Evolutionary conservation across 2,888 invertebrate genomes (phyloP).

Genomic region (Sipha maydis): DNA sequence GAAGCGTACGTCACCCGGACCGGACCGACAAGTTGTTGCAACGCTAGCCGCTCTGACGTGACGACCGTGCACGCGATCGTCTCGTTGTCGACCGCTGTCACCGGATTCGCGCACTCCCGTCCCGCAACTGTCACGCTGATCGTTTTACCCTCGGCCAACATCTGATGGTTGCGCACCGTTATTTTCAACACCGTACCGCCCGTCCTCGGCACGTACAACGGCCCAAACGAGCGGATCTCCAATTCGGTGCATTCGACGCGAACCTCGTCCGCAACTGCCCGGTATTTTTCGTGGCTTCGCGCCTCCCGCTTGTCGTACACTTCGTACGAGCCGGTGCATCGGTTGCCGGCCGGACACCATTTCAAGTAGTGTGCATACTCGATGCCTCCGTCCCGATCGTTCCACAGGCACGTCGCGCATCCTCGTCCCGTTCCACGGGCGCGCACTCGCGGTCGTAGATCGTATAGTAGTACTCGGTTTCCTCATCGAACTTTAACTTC

Average conservation of each 20-base stretch:
- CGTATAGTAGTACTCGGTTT: neutral
- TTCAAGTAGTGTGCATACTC: neutral
- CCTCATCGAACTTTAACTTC: neutral
- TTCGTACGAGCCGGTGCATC: conserved; percentile 2
- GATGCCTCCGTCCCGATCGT: neutral
- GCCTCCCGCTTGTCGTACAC: neutral
- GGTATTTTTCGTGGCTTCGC: no score
- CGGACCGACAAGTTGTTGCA: neutral
- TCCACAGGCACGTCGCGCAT: conserved; percentile 12
- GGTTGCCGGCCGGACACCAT: neutral
- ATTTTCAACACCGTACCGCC: neutral
- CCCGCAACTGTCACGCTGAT: conserved; percentile 14
- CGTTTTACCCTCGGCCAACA: neutral
- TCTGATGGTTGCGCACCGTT: neutral
- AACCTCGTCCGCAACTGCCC: neutral
- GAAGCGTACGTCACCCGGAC: neutral
- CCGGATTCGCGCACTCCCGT: neutral
- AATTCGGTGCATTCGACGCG: neutral
- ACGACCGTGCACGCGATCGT: neutral
- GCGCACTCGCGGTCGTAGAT: neutral
- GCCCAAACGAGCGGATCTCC: neutral
- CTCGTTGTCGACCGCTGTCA: neutral
- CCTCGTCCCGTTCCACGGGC: no score
- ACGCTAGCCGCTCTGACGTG: neutral
- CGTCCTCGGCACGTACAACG: neutral